phyloP scores from a whole-genome alignment of 2,888 invertebrate genomes.

The Acronicta alni region DNA sequence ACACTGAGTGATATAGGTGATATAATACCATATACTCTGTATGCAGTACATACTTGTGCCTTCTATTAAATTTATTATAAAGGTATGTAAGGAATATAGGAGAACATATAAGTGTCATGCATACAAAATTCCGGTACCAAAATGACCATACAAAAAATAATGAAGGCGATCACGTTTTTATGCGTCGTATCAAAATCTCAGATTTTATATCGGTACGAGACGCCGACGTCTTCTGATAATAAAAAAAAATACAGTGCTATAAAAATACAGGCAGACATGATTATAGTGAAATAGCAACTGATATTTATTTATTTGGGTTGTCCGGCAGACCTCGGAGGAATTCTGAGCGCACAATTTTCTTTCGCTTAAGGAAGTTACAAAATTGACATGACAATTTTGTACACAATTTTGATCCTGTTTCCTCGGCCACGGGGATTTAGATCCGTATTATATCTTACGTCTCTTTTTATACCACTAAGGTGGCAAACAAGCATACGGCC shows the following conservation, averaged over 20 bases:
- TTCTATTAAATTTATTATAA: no score
- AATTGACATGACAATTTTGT: no score
- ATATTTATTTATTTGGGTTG: constrained; percentile 26
- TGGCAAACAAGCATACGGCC: no score
- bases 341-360: constrained; percentile 20
- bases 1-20: no score
- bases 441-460: no score
- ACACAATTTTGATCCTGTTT: no score
- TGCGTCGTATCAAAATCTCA: constrained; percentile 34
- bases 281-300: constrained; percentile 34
- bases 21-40: no score
- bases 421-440: no score
- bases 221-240: constrained; percentile 21
- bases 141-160: constrained; percentile 1
- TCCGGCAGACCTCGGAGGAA: not conserved
- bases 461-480: no score
- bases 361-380: constrained; percentile 3
- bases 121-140: not conserved
- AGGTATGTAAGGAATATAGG: no score
- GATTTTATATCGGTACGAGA: constrained; percentile 35
- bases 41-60: no score
- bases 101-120: no score
- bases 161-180: constrained; percentile 29
- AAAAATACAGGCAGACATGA: constrained; percentile 37
- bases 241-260: constrained; percentile 45